These are phyloP conservation scores for Periphyllus acericola DNA, from an alignment of 2,888 invertebrate species.

Conservation along the genomic window DNA sequence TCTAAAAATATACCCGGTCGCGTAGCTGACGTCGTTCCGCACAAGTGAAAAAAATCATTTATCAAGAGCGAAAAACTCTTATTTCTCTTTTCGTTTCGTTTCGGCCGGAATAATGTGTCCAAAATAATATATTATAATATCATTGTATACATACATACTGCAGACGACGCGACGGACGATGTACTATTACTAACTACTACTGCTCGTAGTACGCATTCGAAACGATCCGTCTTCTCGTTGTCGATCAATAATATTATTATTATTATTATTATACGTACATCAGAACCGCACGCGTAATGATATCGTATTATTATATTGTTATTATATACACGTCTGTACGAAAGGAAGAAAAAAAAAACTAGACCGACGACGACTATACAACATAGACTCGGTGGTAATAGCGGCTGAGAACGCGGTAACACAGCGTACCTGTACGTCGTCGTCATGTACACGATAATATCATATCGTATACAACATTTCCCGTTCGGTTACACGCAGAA, in stretches of 20 bases:
- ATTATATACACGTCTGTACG: background rate
- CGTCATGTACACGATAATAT: background rate
- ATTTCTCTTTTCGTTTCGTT: slow-evolving; percentile 6
- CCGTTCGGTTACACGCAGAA: slow-evolving; percentile 14
- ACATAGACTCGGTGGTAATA: background rate
- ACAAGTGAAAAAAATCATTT: background rate
- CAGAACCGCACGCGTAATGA: background rate
- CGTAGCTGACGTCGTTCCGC: background rate
- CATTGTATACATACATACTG: background rate
- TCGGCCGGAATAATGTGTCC: background rate
- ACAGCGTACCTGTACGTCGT: background rate
- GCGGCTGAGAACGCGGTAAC: background rate
- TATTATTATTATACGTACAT: background rate
- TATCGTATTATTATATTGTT: background rate
- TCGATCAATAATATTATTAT: background rate
- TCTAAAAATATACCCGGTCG: slow-evolving; percentile 9
- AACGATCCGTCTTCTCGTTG: background rate
- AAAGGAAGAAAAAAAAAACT: background rate
- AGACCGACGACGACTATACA: background rate
- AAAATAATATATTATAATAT: background rate
- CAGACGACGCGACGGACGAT: background rate
- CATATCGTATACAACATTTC: background rate
- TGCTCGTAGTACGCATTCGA: background rate
- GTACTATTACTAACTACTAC: too few species aligned
- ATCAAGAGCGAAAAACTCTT: background rate